phyloP scores from a whole-genome alignment of 2,888 invertebrate genomes.

The Cacoxenus indagator region DNA sequence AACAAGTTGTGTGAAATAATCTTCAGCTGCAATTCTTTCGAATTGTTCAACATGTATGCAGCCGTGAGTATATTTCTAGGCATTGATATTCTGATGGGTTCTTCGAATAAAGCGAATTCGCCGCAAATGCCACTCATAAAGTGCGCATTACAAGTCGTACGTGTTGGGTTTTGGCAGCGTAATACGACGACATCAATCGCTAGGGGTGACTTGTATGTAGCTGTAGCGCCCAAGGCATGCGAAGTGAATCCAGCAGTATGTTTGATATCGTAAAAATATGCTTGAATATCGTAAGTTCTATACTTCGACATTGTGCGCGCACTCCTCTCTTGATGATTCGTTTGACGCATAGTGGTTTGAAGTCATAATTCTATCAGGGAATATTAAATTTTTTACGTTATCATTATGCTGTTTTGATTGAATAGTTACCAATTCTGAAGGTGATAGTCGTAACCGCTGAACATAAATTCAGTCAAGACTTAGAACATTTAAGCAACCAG shows the following conservation, averaged over 20 bases:
- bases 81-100: not conserved
- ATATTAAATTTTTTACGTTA: too few species aligned
- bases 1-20: not conserved
- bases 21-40: not conserved
- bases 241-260: not conserved
- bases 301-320: not conserved
- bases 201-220: not conserved
- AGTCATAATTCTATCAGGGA: too few species aligned
- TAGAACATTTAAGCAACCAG: too few species aligned
- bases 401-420: too few species aligned
- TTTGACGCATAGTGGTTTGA: not conserved
- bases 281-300: not conserved
- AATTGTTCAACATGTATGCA: not conserved
- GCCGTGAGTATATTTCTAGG: not conserved
- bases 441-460: too few species aligned
- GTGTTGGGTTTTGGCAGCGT: not conserved
- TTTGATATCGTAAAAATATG: not conserved
- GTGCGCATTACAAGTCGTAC: not conserved
- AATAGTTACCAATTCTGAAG: too few species aligned
- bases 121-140: not conserved
- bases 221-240: not conserved
- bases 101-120: not conserved
- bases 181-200: not conserved
- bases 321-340: not conserved
- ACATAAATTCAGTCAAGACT: too few species aligned